phyloP scores from a whole-genome alignment of 1,140 invertebrate genomes.

The Antheraea pernyi region DNA sequence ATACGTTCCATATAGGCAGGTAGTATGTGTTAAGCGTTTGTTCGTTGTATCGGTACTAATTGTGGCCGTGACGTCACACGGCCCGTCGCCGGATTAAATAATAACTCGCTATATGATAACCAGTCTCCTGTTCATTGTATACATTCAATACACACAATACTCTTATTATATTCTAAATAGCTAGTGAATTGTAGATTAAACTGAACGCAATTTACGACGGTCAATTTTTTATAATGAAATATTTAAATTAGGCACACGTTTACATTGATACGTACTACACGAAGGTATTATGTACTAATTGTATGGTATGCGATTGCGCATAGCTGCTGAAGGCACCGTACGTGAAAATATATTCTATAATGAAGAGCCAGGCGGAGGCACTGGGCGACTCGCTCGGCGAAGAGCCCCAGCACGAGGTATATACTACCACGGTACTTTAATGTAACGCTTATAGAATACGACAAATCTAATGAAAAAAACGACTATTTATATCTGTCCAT shows the following conservation, averaged over 20 bases:
- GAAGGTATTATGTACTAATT: slow-evolving; percentile 17
- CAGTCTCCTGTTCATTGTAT: background rate
- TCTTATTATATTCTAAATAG: background rate
- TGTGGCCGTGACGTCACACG: background rate
- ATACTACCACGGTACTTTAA: slow-evolving; percentile 9
- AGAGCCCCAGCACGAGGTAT: slow-evolving; percentile 74
- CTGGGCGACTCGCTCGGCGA: slow-evolving; percentile 85
- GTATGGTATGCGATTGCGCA: slow-evolving; percentile 47
- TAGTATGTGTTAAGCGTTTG: slow-evolving; percentile 2
- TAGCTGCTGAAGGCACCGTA: slow-evolving; percentile 97
- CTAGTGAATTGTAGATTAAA: background rate
- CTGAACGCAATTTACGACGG: background rate
- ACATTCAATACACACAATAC: background rate
- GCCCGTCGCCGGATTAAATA: background rate
- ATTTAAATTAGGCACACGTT: background rate
- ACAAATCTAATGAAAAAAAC: background rate
- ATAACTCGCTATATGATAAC: background rate
- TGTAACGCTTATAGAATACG: slow-evolving; percentile 22
- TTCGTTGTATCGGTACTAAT: background rate
- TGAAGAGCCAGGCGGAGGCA: slow-evolving; percentile 94
- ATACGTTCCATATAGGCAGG: slow-evolving; percentile 24
- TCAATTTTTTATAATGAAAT: background rate
- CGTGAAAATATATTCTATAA: slow-evolving; percentile 96
- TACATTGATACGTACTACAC: slow-evolving; percentile 1
- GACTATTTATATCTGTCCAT: too few relatives aligned